Evolutionary conservation across 1,140 invertebrate genomes (phyloP).

Genomic region (Sycophila sp.): DNA sequence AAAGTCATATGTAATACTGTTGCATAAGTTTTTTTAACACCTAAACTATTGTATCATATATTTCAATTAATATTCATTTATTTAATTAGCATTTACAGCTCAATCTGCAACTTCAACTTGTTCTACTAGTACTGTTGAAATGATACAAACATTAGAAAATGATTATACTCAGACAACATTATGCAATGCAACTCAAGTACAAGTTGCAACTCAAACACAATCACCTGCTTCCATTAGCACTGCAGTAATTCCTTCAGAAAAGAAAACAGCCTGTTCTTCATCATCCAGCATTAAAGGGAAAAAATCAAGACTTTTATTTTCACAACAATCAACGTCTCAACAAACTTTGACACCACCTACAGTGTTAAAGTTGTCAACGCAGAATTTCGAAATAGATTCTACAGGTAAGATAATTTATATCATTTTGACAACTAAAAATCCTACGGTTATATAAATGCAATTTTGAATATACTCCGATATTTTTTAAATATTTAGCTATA

Average conservation of each 20-base stretch:
- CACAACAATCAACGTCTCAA: constrained; percentile 48
- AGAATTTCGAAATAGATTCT: constrained; percentile 63
- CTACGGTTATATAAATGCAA: not conserved
- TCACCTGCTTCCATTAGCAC: constrained; percentile 55
- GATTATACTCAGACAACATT: constrained; percentile 51
- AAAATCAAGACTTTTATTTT: constrained; percentile 61
- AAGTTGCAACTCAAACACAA: constrained; percentile 72
- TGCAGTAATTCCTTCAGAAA: constrained; percentile 52
- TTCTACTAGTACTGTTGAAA: constrained; percentile 48
- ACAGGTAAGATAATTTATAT: constrained; percentile 59
- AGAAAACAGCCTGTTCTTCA: constrained; percentile 58
- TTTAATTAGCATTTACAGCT: constrained; percentile 52
- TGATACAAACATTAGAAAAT: constrained; percentile 46
- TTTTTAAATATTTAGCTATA: not conserved
- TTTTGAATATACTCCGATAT: not conserved
- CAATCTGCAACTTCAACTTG: constrained; percentile 52
- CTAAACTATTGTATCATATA: not conserved
- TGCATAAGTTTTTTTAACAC: not conserved
- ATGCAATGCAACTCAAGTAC: constrained; percentile 64
- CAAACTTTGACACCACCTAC: constrained; percentile 53
- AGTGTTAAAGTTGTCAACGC: constrained; percentile 59
- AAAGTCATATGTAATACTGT: not conserved
- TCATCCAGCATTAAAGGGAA: constrained; percentile 56
- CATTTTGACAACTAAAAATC: not conserved
- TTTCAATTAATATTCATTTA: not conserved